Evolutionary conservation across 1,140 invertebrate genomes (phyloP), one percentile per base, ranked within the genome.

Genomic region (Ostrea denselamellosa): DNA sequence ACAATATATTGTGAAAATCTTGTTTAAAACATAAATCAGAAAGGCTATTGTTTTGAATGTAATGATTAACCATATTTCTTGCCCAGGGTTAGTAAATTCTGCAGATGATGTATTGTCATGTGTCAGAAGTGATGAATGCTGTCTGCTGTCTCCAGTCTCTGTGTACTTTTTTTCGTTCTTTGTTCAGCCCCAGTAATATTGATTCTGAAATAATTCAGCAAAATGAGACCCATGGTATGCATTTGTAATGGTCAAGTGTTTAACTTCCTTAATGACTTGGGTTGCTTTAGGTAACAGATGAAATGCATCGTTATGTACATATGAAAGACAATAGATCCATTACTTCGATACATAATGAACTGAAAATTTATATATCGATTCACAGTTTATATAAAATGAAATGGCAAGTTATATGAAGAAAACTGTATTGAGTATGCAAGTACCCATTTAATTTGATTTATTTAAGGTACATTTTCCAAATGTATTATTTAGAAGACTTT

Each of bases 181-280:
- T 25, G 77, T 34, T 51, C 77, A 34, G 19, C 19, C 34, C 34
- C 34, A 82, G 19, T 25, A 34, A 34, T 17, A 28, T 53, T 84
- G n/a, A 54, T 12, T 84, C 19, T 84, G 9, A 17, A 8, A 28
- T 84, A 28, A 53, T 22, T 84, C 8, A 2, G 12, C 17, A 54
- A 84, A 84, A 84, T 28, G 28, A 22, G 53, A 22, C 54, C 51
- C 83, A 28, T 85, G 54, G 68, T 77, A 77, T 25, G 68, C 68
- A 28, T 77, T 9, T 28, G 53, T 85, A 25, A 85, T 17, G 28
- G 56, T 56, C 51, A 53, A 58, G 54, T 85, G 22, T 85, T 85
- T 25, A 51, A 34, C 28, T 85, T 58, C 56, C 56, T 58, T 85
- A 58, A 85, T 58, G 56, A 54, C 28, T 34, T 14, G 28, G 68